Evolutionary conservation across 1,140 invertebrate species (phyloP).

Genomic region (Trichonephila clavata): DNA sequence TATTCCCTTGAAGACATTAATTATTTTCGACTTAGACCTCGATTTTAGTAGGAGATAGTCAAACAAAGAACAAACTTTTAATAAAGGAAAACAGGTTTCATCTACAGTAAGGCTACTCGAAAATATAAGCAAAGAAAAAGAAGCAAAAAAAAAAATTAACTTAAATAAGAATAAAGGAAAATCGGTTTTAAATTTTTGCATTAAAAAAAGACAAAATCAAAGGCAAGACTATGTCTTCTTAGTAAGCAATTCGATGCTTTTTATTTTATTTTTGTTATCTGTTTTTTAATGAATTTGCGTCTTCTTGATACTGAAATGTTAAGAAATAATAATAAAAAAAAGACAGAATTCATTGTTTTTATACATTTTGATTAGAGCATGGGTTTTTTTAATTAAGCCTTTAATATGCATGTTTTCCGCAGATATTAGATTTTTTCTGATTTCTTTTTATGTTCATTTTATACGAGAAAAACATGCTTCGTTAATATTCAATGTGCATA

Average conservation of each 20-base stretch:
- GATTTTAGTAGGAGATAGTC: background rate
- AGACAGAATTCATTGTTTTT: slow-evolving; percentile 3
- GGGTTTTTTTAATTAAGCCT: slow-evolving; percentile 51
- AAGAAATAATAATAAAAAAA: background rate
- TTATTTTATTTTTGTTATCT: background rate
- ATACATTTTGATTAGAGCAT: slow-evolving; percentile 42
- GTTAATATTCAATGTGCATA: slow-evolving; percentile 57
- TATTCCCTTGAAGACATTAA: background rate
- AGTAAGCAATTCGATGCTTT: background rate
- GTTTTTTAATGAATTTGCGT: slow-evolving; percentile 12
- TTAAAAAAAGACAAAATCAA: background rate
- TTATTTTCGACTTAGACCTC: background rate
- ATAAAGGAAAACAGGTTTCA: background rate
- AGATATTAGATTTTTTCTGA: slow-evolving; percentile 10
- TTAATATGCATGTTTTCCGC: slow-evolving; percentile 49
- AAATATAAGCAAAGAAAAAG: background rate
- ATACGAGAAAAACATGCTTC: slow-evolving; percentile 11
- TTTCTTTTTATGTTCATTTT: background rate
- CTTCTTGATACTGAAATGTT: background rate
- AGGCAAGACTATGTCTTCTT: background rate
- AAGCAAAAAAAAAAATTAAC: background rate
- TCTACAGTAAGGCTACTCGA: background rate
- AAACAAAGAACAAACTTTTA: background rate
- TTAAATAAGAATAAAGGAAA: background rate
- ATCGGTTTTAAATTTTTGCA: background rate